Percentiles rank a stretch among this genome's conserved stretches.
Conservation (phyloP, 2,113 vertebrate genomes). For the Pavo muticus region DNA sequence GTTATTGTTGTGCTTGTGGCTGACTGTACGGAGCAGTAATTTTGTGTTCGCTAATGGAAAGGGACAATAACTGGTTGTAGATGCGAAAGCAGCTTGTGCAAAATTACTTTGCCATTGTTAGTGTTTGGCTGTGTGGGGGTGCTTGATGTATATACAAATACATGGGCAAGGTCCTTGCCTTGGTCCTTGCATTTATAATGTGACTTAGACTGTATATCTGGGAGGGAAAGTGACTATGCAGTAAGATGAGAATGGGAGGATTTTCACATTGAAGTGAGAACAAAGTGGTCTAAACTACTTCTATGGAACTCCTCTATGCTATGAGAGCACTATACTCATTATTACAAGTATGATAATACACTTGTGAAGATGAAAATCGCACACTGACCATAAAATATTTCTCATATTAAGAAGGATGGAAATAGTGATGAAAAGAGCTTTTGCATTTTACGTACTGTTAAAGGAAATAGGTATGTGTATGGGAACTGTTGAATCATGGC, state of each 20-base stretch:
- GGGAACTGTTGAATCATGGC: too few species aligned
- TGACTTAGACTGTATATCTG: neutral
- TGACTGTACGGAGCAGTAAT: neutral
- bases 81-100: slow-evolving; percentile 27
- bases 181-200: neutral
- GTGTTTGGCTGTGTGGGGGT: neutral
- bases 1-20: neutral
- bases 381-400: neutral
- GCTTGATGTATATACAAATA: neutral
- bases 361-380: slow-evolving; percentile 8
- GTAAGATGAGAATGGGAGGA: neutral
- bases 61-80: slow-evolving; percentile 39
- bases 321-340: neutral
- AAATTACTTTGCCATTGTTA: neutral
- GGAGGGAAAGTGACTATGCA: neutral
- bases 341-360: neutral
- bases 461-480: neutral
- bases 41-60: slow-evolving; percentile 27
- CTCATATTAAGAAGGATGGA: neutral
- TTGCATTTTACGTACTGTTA: neutral
- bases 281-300: neutral
- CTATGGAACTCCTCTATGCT: neutral
- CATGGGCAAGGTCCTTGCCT: neutral
- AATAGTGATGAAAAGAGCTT: slow-evolving; percentile 6
- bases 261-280: neutral